Percentiles rank a stretch among this genome's conserved stretches.
Conservation (phyloP, 1,140 invertebrate genomes). For the Anastrepha ludens region DNA sequence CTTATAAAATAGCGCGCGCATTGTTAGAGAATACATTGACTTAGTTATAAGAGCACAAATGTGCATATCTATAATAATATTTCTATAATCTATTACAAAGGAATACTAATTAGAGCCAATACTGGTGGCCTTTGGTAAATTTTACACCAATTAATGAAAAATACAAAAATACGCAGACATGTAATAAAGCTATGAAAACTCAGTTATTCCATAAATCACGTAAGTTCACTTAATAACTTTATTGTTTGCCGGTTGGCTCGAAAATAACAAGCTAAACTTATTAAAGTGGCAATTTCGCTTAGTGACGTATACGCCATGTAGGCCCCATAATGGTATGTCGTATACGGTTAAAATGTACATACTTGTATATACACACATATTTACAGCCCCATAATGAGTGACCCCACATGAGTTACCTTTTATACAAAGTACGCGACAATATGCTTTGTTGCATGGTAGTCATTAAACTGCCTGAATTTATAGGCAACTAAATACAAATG, state of each 20-base stretch:
- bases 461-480: not conserved
- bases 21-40: too few species aligned
- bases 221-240: not conserved
- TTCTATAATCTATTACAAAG: too few species aligned
- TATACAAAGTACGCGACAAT: not conserved
- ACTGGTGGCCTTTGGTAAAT: not conserved
- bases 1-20: too few species aligned
- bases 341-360: not conserved
- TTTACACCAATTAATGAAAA: not conserved
- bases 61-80: too few species aligned
- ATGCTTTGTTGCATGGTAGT: not conserved
- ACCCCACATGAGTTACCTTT: not conserved
- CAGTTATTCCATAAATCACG: constrained; percentile 8
- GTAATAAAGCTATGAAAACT: not conserved
- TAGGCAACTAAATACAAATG: not conserved
- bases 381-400: not conserved
- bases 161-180: not conserved
- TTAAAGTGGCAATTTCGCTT: not conserved
- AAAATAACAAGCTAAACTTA: not conserved
- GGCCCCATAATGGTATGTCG: not conserved
- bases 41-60: too few species aligned
- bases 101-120: too few species aligned
- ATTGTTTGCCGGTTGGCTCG: not conserved
- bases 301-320: constrained; percentile 18
- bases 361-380: too few species aligned